These are phyloP conservation scores for Columba janthina DNA, from an alignment of 2,113 vertebrate genomes.

Conservation along the genomic window DNA sequence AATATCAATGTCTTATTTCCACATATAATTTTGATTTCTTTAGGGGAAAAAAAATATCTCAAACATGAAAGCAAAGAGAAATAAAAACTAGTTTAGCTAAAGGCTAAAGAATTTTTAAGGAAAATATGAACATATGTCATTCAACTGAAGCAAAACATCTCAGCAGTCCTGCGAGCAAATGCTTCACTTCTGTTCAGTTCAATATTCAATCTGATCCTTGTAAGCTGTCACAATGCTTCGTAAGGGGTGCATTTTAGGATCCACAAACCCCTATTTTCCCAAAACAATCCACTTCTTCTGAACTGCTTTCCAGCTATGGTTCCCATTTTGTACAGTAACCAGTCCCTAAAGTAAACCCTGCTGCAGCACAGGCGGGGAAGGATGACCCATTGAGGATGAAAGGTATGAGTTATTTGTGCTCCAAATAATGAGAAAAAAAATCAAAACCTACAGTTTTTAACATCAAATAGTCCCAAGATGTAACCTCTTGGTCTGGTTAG, in stretches of 20 bases:
- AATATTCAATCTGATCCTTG: not conserved
- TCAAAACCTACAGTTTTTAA: not conserved
- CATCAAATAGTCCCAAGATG: not conserved
- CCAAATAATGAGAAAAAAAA: not conserved
- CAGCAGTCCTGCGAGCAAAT: not conserved
- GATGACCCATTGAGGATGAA: not conserved
- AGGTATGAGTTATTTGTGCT: not conserved
- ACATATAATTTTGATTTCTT: not conserved
- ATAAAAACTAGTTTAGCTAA: not conserved
- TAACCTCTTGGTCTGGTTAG: not conserved
- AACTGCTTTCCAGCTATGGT: not conserved
- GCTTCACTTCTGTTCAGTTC: not conserved
- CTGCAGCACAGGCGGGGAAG: not conserved
- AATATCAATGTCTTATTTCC: not conserved
- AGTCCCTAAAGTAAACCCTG: not conserved
- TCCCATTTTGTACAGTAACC: not conserved
- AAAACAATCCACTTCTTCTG: not conserved
- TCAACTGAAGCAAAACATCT: not conserved
- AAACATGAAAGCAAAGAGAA: not conserved
- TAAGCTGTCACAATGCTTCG: not conserved
- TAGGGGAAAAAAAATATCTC: accelerated
- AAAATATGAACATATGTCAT: not conserved
- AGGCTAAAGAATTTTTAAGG: not conserved
- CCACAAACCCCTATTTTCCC: not conserved
- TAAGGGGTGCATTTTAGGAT: not conserved